Conservation (phyloP, 2,797 vertebrate species). For the Tapera naevia region DNA sequence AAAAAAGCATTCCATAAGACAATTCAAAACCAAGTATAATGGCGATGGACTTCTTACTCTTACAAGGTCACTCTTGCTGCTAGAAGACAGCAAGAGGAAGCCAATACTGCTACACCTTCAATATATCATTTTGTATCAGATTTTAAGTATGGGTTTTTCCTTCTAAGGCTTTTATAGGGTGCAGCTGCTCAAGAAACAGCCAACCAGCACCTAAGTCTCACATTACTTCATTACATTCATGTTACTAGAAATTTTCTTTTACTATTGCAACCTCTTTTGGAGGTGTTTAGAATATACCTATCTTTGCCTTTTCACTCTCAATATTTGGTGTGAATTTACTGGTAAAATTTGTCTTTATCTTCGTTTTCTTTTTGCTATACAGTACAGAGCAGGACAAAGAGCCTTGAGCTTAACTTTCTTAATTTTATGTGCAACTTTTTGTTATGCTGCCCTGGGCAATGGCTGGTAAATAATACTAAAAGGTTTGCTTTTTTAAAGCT, state of each 20-base stretch:
- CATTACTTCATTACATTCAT: not conserved
- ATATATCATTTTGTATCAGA: not conserved
- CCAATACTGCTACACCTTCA: not conserved
- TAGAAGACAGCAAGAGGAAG: not conserved
- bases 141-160: not conserved
- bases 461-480: not conserved
- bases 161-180: not conserved
- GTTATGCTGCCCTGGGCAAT: not conserved
- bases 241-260: not conserved
- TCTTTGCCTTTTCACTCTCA: not conserved
- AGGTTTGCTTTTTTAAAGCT: not conserved
- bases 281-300: not conserved
- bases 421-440: not conserved
- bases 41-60: not conserved
- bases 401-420: not conserved
- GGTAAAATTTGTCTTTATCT: not conserved
- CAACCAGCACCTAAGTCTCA: not conserved
- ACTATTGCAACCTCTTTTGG: not conserved
- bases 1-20: not conserved
- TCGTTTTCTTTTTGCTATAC: not conserved
- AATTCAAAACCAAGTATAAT: not conserved
- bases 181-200: not conserved
- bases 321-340: not conserved
- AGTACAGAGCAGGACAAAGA: not conserved
- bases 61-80: not conserved